phyloP scores from a whole-genome alignment of 2,888 invertebrate genomes.

The Platycheirus rosarum region DNA sequence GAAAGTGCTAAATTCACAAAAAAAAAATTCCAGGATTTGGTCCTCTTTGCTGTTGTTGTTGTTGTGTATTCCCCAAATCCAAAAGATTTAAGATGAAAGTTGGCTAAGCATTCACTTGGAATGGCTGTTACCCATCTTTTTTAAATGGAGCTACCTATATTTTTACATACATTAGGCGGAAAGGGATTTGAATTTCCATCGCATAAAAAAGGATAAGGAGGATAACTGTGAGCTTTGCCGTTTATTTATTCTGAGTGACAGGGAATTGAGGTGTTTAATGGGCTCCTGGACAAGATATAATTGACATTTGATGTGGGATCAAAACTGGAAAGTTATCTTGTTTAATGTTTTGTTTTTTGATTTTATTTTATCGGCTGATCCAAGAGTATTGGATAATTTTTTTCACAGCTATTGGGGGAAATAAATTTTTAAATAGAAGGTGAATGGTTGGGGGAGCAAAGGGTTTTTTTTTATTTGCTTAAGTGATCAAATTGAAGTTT shows the following conservation, averaged over 20 bases:
- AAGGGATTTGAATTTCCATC: not conserved
- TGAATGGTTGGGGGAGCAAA: not conserved
- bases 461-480: not conserved
- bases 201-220: not conserved
- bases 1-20: conserved; percentile 41
- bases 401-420: not conserved
- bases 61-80: not conserved
- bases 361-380: not conserved
- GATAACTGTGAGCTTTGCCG: not conserved
- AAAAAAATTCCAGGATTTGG: conserved; percentile 7
- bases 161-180: not conserved
- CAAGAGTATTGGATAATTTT: not conserved
- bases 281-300: conserved; percentile 26
- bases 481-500: not conserved
- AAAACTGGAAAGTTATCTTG: not conserved
- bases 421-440: not conserved
- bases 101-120: conserved; percentile 30
- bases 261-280: conserved; percentile 37
- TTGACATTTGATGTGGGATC: conserved; percentile 54
- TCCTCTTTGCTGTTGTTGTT: not conserved
- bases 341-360: not conserved
- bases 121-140: conserved; percentile 15
- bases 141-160: not conserved
- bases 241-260: conserved; percentile 41
- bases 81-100: not conserved